Percentiles rank a stretch among this genome's conserved stretches.
phyloP scores from a whole-genome alignment of 2,113 vertebrate species.

The Elanoides forficatus region DNA sequence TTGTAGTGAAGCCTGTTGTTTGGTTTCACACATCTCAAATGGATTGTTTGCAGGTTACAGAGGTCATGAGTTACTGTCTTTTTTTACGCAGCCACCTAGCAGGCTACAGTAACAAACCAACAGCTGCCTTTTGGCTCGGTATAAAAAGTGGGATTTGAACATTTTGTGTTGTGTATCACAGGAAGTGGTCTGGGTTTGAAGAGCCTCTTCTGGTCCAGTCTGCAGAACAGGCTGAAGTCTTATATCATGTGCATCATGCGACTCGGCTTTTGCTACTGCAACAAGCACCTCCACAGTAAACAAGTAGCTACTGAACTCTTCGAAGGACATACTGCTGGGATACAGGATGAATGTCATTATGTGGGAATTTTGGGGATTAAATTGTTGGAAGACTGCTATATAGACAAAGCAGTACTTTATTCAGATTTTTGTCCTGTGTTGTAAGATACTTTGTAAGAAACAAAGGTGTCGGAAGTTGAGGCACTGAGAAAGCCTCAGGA shows the following conservation, averaged over 20 bases:
- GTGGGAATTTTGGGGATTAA: background rate
- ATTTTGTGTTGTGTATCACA: background rate
- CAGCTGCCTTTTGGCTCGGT: background rate
- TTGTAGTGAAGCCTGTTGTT: background rate
- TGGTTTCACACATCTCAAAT: background rate
- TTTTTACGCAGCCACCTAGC: background rate
- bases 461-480: background rate
- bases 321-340: background rate
- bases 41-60: background rate
- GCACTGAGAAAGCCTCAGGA: background rate
- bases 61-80: background rate
- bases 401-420: background rate
- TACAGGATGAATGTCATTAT: background rate
- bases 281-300: background rate
- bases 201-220: background rate
- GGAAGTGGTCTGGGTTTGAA: background rate
- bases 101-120: background rate
- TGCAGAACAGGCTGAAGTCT: background rate
- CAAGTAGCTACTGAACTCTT: background rate
- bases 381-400: background rate
- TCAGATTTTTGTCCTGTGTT: background rate
- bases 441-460: background rate
- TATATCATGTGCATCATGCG: background rate
- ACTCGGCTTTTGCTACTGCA: fast-evolving
- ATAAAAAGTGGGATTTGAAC: background rate